Base-by-base conservation (phyloP, 2,113 vertebrate species). In the Garra rufa region DNA sequence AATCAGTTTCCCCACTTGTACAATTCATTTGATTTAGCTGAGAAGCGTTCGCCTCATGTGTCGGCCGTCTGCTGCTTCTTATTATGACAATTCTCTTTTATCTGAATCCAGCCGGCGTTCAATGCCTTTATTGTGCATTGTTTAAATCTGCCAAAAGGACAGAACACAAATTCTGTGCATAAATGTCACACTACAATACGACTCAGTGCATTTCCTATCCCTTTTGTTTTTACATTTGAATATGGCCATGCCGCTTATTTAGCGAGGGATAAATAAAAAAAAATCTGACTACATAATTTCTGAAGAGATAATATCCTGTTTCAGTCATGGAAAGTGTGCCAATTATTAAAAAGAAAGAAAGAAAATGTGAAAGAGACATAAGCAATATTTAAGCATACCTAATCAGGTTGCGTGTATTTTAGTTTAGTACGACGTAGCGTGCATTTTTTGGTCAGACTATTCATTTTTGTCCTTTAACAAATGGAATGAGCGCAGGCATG, bases 11-110 rank as follows among this genome's bases (percentile, higher is more conserved):
- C 95, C 93, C 86, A 95, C 94, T 89, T 82, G 89, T 93, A 96
- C 95, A 96, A 95, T 95, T 96, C 93, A 93, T 96, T 95, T 96
- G 96, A 96, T 96, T 96, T 95, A 90, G 91, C 90, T 92, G 93
- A 94, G 94, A 96, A 96, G 95, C 94, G 91, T 92, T 96, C 94
- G 94, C 92, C 94, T 96, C 95, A 94, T 94, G 94, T 94, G 94
- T 93, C 91, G 92, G 91, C 93, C 94, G 95, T 95, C 95, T 94
- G 91, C 94, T 95, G 94, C 93, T 94, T 97, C 95, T 93, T 94
- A 95, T 97, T 96, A 96, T 93, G 95, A 93, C 88, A 83, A 76
- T 92, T 92, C 81, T 91, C 95, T 96, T 96, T 97, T 95, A 96
- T 97, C 96, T 92, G 88, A 93, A 94, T 97, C 94, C 94, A 97